phyloP scores from a whole-genome alignment of 2,113 vertebrate species.

The Corvus moneduloides region DNA sequence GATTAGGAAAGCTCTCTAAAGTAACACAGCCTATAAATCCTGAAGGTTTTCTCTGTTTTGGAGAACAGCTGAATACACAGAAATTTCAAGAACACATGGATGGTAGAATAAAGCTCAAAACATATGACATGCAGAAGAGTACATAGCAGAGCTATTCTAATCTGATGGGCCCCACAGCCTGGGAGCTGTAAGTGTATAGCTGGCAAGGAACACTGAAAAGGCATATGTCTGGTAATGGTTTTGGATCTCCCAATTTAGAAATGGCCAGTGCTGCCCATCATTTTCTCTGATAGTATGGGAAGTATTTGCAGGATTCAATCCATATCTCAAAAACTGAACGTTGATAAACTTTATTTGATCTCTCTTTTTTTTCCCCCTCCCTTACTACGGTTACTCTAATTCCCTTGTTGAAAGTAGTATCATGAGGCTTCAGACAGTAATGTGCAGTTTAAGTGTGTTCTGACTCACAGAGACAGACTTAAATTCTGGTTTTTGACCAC shows the following conservation, averaged over 20 bases:
- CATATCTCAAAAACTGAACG: not conserved
- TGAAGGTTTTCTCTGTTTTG: not conserved
- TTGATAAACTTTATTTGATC: not conserved
- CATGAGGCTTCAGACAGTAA: not conserved
- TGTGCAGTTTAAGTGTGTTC: not conserved
- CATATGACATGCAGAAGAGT: not conserved
- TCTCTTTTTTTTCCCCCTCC: fast-evolving
- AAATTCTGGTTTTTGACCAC: not conserved
- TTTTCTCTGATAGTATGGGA: not conserved
- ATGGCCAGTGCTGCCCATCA: not conserved
- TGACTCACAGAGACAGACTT: not conserved
- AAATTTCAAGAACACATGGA: not conserved
- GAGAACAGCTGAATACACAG: not conserved
- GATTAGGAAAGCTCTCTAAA: not conserved
- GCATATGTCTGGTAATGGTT: not conserved
- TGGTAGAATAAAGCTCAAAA: not conserved
- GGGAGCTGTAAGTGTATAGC: not conserved
- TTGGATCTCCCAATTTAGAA: not conserved
- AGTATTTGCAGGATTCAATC: not conserved
- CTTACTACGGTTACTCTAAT: not conserved
- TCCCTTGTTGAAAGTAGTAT: not conserved
- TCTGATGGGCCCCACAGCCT: not conserved
- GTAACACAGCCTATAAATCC: not conserved
- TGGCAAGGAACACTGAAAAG: not conserved
- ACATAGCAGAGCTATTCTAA: not conserved